phyloP scores from a whole-genome alignment of 2,113 vertebrate genomes.

The Bettongia penicillata region DNA sequence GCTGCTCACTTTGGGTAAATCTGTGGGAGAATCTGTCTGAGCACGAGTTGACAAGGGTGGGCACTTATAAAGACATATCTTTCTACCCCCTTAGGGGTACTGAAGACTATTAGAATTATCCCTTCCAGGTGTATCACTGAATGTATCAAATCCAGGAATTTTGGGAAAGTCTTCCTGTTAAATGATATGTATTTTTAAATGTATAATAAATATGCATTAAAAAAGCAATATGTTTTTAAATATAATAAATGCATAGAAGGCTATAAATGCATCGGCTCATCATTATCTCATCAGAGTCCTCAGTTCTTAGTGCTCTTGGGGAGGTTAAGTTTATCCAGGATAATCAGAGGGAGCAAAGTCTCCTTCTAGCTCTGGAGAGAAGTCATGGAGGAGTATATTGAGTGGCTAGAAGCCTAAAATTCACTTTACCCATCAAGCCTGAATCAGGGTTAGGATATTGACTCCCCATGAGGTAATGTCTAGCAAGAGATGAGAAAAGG shows the following conservation, averaged over 20 bases:
- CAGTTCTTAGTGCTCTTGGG: background rate
- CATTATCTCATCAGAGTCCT: background rate
- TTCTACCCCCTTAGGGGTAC: background rate
- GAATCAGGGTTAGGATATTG: conserved; percentile 37
- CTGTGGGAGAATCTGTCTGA: background rate
- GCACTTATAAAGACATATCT: background rate
- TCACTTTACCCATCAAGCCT: background rate
- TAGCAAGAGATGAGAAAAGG: conserved; percentile 26
- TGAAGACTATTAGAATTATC: background rate
- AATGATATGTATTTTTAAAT: no score
- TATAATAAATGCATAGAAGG: no score
- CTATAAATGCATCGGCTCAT: no score
- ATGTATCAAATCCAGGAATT: no score
- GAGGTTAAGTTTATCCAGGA: background rate
- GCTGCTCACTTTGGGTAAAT: background rate
- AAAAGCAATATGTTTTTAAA: no score
- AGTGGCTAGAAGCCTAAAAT: background rate
- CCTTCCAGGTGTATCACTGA: no score
- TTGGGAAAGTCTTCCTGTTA: no score
- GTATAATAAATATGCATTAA: no score
- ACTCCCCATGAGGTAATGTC: conserved; percentile 18
- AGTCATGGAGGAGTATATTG: background rate
- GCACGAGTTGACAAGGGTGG: background rate
- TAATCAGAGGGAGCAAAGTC: background rate
- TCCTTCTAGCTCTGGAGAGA: background rate